Conservation (phyloP, 2,797 vertebrate species). For the Scarus forsteni region DNA sequence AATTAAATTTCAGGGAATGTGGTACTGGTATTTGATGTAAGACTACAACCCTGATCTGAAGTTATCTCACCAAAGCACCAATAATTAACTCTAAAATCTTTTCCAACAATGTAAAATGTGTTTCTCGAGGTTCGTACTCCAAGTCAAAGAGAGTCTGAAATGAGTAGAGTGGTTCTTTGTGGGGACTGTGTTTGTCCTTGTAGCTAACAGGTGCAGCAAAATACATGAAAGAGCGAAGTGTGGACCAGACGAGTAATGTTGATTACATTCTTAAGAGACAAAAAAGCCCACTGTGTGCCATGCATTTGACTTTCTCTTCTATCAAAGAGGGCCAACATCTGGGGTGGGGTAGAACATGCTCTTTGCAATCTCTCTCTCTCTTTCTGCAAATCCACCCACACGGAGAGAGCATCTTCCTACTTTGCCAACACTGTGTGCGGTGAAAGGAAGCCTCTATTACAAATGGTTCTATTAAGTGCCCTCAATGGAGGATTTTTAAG, state of each 20-base stretch:
- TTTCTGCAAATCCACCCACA: conserved; percentile 62
- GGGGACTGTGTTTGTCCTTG: not conserved
- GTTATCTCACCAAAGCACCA: not conserved
- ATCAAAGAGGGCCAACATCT: conserved; percentile 60
- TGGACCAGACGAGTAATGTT: conserved; percentile 18
- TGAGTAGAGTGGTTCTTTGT: not conserved
- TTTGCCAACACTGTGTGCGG: conserved; percentile 51
- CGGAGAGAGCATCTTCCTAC: conserved; percentile 57
- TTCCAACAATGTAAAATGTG: not conserved
- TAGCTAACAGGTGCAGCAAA: conserved; percentile 4
- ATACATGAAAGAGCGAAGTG: conserved; percentile 14
- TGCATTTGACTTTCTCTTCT: conserved; percentile 50
- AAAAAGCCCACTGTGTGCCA: conserved; percentile 27
- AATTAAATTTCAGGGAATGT: not conserved
- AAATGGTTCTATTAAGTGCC: conserved; percentile 82
- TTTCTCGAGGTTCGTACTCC: not conserved
- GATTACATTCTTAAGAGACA: conserved; percentile 38
- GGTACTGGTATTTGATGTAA: not conserved
- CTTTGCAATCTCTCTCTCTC: conserved; percentile 43
- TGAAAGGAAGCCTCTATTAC: conserved; percentile 78
- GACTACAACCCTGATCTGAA: not conserved
- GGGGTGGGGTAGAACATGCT: conserved; percentile 55
- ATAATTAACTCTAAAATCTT: not conserved
- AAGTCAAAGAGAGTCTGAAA: not conserved
- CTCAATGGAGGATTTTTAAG: conserved; percentile 77